A percentile compares a stretch with the other conserved stretches of the same genome.
These are phyloP conservation scores for Anarsia innoxiella DNA, from an alignment of 2,888 invertebrate genomes.

Conservation along the genomic window DNA sequence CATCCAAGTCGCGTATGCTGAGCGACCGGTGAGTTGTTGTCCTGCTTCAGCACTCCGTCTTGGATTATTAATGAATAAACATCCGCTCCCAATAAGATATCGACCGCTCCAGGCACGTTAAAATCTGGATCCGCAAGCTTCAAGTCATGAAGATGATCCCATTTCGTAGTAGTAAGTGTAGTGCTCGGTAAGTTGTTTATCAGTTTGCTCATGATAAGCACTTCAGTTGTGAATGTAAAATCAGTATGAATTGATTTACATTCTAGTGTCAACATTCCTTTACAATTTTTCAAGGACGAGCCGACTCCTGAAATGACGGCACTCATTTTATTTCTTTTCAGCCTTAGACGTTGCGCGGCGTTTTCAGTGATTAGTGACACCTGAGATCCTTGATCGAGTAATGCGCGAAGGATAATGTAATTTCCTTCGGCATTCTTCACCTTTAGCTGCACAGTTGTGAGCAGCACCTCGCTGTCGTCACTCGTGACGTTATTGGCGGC, in stretches of 20 bases:
- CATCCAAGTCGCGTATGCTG: constrained; percentile 1
- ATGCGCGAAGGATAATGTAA: neutral
- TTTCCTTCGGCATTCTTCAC: neutral
- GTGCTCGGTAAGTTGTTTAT: neutral
- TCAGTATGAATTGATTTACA: constrained; percentile 3
- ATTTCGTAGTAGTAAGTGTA: neutral
- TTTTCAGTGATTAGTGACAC: constrained; percentile 2
- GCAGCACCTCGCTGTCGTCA: constrained; percentile 1
- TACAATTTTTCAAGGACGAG: neutral
- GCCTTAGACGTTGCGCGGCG: neutral
- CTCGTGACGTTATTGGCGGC: neutral
- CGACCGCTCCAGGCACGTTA: neutral
- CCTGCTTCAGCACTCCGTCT: neutral
- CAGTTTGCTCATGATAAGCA: neutral
- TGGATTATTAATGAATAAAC: neutral
- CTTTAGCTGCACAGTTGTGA: constrained; percentile 2
- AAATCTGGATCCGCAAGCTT: constrained; percentile 1
- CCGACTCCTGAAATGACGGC: constrained; percentile 2
- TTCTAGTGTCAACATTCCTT: neutral
- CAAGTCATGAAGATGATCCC: neutral
- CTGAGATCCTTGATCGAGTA: constrained; percentile 6
- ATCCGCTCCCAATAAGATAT: too few relatives aligned
- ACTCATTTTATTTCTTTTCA: neutral
- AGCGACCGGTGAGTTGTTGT: neutral
- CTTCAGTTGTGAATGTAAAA: neutral